These are phyloP conservation scores for Clarias gariepinus DNA, from an alignment of 2,113 vertebrate genomes.

Conservation along the genomic window DNA sequence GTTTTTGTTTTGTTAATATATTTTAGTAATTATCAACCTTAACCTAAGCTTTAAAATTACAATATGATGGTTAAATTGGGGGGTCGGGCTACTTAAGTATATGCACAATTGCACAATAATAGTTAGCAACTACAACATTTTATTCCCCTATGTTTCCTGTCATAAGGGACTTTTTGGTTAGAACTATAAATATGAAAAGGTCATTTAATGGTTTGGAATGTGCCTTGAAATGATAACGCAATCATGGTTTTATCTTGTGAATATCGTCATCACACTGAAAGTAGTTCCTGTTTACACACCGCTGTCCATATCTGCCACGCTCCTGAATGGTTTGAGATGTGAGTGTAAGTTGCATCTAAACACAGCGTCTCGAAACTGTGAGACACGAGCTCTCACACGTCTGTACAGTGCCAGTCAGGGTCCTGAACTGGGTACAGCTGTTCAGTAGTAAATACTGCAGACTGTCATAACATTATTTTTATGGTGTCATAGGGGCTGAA, in stretches of 20 bases:
- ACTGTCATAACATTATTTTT: not conserved
- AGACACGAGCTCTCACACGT: no score
- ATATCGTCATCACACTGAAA: not conserved
- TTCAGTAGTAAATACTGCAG: not conserved
- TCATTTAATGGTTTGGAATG: no score
- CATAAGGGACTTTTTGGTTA: no score
- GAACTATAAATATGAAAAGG: no score
- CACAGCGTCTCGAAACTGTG: no score
- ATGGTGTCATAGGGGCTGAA: not conserved
- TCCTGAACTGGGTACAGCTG: not conserved
- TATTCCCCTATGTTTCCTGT: no score
- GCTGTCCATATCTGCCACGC: not conserved
- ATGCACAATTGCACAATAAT: not conserved
- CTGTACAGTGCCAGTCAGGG: not conserved
- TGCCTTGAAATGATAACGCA: not conserved
- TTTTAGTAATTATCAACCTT: no score
- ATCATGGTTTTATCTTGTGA: not conserved
- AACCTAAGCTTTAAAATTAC: no score
- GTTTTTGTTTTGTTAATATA: no score
- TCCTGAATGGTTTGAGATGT: not conserved
- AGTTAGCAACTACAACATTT: not conserved
- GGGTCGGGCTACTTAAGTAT: no score
- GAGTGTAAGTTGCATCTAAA: no score
- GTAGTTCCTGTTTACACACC: not conserved
- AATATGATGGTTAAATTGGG: no score